These are phyloP conservation scores for Brachyhypopomus occidentalis DNA, from an alignment of 2,113 vertebrate species.

Conservation along the genomic window DNA sequence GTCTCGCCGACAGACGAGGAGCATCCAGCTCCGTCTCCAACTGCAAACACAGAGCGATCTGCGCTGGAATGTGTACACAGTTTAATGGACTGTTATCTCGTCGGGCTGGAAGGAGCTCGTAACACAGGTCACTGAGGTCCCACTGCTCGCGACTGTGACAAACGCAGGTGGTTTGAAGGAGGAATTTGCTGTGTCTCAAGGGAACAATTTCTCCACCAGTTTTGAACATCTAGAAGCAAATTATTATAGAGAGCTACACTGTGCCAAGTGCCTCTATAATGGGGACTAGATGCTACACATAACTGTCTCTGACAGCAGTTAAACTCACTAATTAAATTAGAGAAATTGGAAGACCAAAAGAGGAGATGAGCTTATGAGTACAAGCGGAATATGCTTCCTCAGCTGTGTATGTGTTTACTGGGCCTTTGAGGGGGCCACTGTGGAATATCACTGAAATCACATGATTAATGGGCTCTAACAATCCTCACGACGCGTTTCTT, in stretches of 20 bases:
- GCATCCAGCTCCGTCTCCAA: neutral
- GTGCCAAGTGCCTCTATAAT: slow-evolving; percentile 39
- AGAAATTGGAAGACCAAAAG: slow-evolving; percentile 42
- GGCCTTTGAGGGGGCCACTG: slow-evolving; percentile 16
- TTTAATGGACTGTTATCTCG: slow-evolving; percentile 31
- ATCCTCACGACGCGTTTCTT: slow-evolving; percentile 1
- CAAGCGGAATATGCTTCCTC: slow-evolving; percentile 43
- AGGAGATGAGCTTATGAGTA: slow-evolving; percentile 36
- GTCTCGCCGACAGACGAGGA: slow-evolving; percentile 8
- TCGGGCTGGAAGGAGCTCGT: neutral
- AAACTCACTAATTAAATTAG: slow-evolving; percentile 52
- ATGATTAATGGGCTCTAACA: slow-evolving; percentile 16
- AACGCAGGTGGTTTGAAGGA: neutral
- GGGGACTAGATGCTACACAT: slow-evolving; percentile 46
- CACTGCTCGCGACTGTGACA: neutral
- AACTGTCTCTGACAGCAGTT: slow-evolving; percentile 49
- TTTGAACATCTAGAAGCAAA: slow-evolving; percentile 7
- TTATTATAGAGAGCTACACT: slow-evolving; percentile 23
- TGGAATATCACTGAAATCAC: slow-evolving; percentile 15
- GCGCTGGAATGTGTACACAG: slow-evolving; percentile 32
- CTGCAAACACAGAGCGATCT: slow-evolving; percentile 31
- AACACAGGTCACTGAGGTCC: slow-evolving; percentile 6
- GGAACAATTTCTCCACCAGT: neutral
- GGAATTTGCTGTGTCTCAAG: neutral
- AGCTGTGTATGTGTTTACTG: slow-evolving; percentile 8